Evolutionary conservation across 2,888 invertebrate species (phyloP).

Genomic region (Hyppa rectilinea): DNA sequence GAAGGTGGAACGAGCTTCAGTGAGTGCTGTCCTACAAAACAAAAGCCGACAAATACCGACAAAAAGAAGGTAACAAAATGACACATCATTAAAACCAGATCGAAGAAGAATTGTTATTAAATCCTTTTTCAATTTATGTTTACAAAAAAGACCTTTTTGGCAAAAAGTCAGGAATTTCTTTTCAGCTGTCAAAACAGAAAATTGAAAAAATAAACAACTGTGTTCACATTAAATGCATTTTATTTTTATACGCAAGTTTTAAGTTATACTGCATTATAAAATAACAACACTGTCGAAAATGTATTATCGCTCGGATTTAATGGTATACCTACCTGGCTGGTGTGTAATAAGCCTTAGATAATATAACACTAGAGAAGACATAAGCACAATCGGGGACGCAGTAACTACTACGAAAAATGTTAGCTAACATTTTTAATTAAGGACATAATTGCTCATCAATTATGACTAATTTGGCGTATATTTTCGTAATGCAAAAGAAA

Average conservation of each 20-base stretch:
- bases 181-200: slow-evolving; percentile 37
- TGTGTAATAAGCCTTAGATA: too few species aligned
- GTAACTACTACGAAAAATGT: too few species aligned
- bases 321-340: not conserved
- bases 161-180: slow-evolving; percentile 29
- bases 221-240: slow-evolving; percentile 53
- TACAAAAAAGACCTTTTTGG: slow-evolving; percentile 31
- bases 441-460: not conserved
- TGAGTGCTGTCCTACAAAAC: too few species aligned
- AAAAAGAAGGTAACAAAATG: too few species aligned
- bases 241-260: slow-evolving; percentile 34
- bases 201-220: slow-evolving; percentile 17
- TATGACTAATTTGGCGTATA: not conserved
- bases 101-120: not conserved
- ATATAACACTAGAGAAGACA: too few species aligned
- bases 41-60: too few species aligned
- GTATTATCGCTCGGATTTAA: not conserved
- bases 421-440: too few species aligned
- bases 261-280: slow-evolving; percentile 10
- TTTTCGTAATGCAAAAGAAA: not conserved
- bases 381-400: too few species aligned
- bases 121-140: not conserved
- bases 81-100: too few species aligned
- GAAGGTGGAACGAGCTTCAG: too few species aligned
- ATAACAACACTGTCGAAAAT: slow-evolving; percentile 10